These are phyloP conservation scores for Tangara arthus DNA, from an alignment of 2,797 vertebrate species.

Conservation along the genomic window DNA sequence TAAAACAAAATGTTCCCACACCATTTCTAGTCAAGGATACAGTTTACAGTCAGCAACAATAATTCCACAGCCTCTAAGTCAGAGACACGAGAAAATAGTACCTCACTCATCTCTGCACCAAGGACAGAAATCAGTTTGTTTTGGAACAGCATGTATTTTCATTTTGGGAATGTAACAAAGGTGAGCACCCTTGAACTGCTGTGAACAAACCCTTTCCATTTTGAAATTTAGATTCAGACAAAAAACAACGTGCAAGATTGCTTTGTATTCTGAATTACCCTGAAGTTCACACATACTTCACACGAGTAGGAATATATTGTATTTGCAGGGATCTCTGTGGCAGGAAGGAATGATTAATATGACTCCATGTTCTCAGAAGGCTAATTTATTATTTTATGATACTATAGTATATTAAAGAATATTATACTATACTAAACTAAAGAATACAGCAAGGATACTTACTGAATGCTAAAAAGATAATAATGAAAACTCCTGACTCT, in stretches of 20 bases:
- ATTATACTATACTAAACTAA: too few relatives aligned
- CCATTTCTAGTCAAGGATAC: neutral
- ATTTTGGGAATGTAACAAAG: neutral
- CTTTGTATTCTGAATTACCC: neutral
- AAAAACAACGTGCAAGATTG: neutral
- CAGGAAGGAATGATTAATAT: too few relatives aligned
- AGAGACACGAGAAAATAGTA: neutral
- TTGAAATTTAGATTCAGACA: slow-evolving; percentile 5
- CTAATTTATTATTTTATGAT: too few relatives aligned
- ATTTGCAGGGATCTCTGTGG: too few relatives aligned
- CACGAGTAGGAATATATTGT: neutral
- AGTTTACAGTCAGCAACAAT: neutral
- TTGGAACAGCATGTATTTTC: neutral
- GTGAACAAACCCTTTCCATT: neutral
- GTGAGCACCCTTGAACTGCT: neutral
- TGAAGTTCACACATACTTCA: neutral
- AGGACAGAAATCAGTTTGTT: slow-evolving; percentile 6
- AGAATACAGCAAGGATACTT: too few relatives aligned
- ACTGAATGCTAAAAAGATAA: too few relatives aligned
- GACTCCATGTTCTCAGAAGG: too few relatives aligned
- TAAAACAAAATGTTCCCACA: neutral
- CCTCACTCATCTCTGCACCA: neutral
- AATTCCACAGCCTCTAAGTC: neutral
- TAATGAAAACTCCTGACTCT: too few relatives aligned
- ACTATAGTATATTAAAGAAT: too few relatives aligned